Base-by-base conservation (phyloP, 2,113 vertebrate species). In the Aramus guarauna region DNA sequence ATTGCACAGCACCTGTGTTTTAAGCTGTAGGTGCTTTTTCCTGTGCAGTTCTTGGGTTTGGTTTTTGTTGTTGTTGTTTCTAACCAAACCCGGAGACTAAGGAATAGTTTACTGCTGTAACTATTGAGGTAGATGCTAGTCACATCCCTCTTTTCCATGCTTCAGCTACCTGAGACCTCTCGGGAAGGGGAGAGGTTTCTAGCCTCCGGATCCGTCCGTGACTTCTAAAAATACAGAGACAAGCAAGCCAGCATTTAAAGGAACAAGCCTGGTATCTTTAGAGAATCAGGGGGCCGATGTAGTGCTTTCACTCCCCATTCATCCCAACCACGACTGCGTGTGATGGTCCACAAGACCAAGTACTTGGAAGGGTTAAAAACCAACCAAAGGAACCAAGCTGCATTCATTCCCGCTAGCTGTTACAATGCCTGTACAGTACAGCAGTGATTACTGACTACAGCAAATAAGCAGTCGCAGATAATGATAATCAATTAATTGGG, bases 81-180 rank as follows among this genome's bases (percentile, higher is more conserved):
- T 32, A 71, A 63, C 88, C 71, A 74, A 67, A 87, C 36, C 8
- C 22, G 37, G 63, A 71, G 64, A 80, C 24, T 52, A 85, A 94
- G 81, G 92, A 86, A 76, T n/a, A 29, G 7, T 88, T 85, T 58
- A 78, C 59, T 4, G 41, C 86, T 91, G 52, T 11, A 84, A 71
- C 52, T 77, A 2, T 2, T 15, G 39, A 41, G 88, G 78, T 60
- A 50, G 64, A 59, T 92, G 71, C 59, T 43, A 78, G 85, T 88
- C 90, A 73, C 74, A 97, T 87, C 91, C 78, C 82, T 72, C 85
- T 84, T 59, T 45, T 78, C 88, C 68, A 58, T 36, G 88, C 81
- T 84, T 34, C 79, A 81, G 84, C 88, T 86, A 37, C 60, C 39
- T 0, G 15, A 83, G 85, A 74, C 50, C 91, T 87, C 47, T 56